Percentiles rank a stretch among this genome's conserved stretches.
These are phyloP conservation scores for Saccopteryx bilineata DNA, from an alignment of 2,113 vertebrate species.

Conservation along the genomic window DNA sequence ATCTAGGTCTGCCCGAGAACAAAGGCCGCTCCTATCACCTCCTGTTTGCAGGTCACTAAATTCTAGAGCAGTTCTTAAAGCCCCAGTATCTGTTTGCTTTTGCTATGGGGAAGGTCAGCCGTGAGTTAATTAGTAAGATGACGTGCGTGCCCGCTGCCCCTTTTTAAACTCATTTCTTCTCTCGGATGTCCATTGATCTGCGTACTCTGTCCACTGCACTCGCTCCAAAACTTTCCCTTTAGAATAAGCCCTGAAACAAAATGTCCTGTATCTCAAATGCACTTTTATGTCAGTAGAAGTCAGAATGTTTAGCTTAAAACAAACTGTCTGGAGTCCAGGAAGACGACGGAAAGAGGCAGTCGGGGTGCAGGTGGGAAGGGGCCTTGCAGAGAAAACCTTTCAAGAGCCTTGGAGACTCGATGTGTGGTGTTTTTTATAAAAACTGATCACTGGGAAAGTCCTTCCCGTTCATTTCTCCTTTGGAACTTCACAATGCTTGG, in stretches of 20 bases:
- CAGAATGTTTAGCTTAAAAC: conserved; percentile 4
- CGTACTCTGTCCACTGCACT: neutral
- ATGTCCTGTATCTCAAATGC: neutral
- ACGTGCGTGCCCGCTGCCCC: neutral
- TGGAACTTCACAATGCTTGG: neutral
- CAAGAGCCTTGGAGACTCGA: neutral
- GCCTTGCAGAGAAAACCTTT: neutral
- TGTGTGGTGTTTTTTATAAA: neutral
- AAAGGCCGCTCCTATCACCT: neutral
- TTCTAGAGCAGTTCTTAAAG: neutral
- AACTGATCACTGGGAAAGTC: neutral
- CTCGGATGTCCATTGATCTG: neutral
- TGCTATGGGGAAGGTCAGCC: neutral
- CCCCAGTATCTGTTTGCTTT: neutral
- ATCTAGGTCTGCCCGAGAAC: neutral
- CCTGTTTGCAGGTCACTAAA: neutral
- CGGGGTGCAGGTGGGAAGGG: rapidly evolving
- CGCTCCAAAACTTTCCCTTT: neutral
- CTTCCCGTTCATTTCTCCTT: neutral
- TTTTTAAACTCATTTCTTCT: neutral
- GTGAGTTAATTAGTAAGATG: neutral
- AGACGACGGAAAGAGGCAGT: neutral
- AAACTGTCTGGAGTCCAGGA: neutral
- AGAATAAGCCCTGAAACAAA: neutral
- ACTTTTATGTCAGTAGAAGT: neutral